phyloP scores from a whole-genome alignment of 2,888 invertebrate species.

The Orthosia incerta region DNA sequence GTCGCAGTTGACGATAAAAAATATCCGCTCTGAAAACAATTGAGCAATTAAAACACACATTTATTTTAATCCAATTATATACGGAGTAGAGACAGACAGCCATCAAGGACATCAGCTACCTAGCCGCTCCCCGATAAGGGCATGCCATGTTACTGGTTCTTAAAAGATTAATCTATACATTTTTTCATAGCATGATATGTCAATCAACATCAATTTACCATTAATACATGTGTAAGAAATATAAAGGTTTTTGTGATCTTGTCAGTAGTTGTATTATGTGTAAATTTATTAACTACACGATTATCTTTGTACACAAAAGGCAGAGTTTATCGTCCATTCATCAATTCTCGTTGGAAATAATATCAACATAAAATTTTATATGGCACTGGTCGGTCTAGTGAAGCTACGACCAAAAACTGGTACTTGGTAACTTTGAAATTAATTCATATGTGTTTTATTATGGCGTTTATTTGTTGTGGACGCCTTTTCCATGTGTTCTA shows the following conservation, averaged over 20 bases:
- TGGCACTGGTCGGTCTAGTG: slow-evolving; percentile 25
- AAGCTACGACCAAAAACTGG: slow-evolving; percentile 32
- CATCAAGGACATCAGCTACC: slow-evolving; percentile 57
- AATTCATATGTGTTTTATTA: slow-evolving; percentile 49
- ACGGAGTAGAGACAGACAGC: slow-evolving; percentile 32
- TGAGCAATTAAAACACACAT: slow-evolving; percentile 66
- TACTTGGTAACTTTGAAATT: slow-evolving; percentile 46
- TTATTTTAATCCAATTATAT: slow-evolving; percentile 67
- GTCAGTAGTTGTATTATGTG: slow-evolving; percentile 65
- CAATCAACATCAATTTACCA: slow-evolving; percentile 68
- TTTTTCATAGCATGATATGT: slow-evolving; percentile 67
- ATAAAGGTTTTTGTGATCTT: slow-evolving; percentile 53
- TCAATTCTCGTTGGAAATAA: slow-evolving; percentile 58
- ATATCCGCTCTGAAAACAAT: slow-evolving; percentile 61
- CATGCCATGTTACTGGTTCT: slow-evolving; percentile 58
- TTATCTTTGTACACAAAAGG: slow-evolving; percentile 63
- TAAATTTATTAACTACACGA: slow-evolving; percentile 67
- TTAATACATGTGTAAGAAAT: slow-evolving; percentile 59
- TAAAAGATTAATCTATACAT: slow-evolving; percentile 65
- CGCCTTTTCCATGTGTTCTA: slow-evolving; percentile 69
- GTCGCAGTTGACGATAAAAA: slow-evolving; percentile 53
- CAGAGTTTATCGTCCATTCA: slow-evolving; percentile 62
- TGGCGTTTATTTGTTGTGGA: slow-evolving; percentile 59
- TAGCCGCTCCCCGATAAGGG: slow-evolving; percentile 51
- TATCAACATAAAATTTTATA: slow-evolving; percentile 60